A percentile compares a stretch with the other conserved stretches of the same genome.
Evolutionary conservation across 2,888 invertebrate genomes (phyloP).

Genomic region (Malthinus seriepunctatus): DNA sequence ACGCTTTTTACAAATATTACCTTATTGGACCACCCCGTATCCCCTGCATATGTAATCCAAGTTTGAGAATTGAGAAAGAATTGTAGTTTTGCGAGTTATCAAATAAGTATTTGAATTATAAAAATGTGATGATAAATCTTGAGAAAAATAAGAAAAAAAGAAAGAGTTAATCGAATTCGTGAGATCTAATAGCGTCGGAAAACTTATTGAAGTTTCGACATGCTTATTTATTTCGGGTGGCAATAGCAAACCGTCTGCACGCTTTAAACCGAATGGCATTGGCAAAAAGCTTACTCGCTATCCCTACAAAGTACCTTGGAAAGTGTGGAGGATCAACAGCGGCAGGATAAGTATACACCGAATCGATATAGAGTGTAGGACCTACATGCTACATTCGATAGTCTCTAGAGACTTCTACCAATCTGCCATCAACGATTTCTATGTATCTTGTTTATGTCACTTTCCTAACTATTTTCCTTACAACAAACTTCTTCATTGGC

Average conservation of each 20-base stretch:
- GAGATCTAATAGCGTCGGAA: constrained; percentile 35
- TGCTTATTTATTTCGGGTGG: constrained; percentile 39
- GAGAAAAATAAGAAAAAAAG: background rate
- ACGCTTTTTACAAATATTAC: background rate
- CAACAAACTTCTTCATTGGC: constrained; percentile 6
- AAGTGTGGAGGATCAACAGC: constrained; percentile 40
- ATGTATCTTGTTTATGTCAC: constrained; percentile 28
- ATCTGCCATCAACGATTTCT: constrained; percentile 36
- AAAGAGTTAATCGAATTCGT: constrained; percentile 20
- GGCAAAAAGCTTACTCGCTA: constrained; percentile 36
- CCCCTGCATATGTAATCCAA: too few relatives aligned
- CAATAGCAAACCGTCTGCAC: constrained; percentile 36
- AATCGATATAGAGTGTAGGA: constrained; percentile 32
- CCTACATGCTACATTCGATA: constrained; percentile 27
- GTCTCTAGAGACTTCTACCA: constrained; percentile 33
- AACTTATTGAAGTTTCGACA: constrained; percentile 40
- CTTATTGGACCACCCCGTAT: background rate
- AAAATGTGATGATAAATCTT: background rate
- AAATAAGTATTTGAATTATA: background rate
- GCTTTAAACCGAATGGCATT: constrained; percentile 37
- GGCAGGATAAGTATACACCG: constrained; percentile 32
- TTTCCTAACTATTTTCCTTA: constrained; percentile 23
- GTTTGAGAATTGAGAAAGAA: too few relatives aligned
- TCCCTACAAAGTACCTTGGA: constrained; percentile 39
- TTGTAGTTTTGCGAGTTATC: too few relatives aligned